Evolutionary conservation across 2,113 vertebrate species (phyloP).

Genomic region (Menura novaehollandiae): DNA sequence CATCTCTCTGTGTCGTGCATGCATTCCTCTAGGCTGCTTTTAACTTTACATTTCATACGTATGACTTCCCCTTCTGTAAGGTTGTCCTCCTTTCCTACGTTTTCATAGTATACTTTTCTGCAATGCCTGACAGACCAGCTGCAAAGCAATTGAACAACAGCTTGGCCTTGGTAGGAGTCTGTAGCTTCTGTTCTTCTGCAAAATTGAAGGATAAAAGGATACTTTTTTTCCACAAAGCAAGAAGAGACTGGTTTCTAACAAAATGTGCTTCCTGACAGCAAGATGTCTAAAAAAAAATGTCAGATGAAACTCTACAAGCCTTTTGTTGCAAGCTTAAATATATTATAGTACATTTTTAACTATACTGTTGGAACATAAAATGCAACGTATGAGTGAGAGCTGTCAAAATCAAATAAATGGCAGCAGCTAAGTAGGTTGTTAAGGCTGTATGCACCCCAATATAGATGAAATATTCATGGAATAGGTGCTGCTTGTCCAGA

Average conservation of each 20-base stretch:
- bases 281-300: neutral
- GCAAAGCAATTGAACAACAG: neutral
- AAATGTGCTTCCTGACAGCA: neutral
- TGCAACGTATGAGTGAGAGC: neutral
- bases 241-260: neutral
- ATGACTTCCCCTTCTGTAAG: neutral
- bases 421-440: neutral
- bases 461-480: neutral
- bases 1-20: neutral
- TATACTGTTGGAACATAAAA: neutral
- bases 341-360: neutral
- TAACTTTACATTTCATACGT: neutral
- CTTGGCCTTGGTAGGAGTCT: neutral
- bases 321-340: neutral
- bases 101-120: neutral
- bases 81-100: neutral
- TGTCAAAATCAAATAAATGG: neutral
- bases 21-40: neutral
- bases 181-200: neutral
- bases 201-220: neutral
- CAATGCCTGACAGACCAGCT: neutral
- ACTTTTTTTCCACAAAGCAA: neutral
- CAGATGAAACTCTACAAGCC: neutral
- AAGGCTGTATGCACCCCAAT: neutral
- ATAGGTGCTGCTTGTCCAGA: neutral